Evolutionary conservation across 2,113 vertebrate genomes (phyloP).

Genomic region (Cottus gobio): DNA sequence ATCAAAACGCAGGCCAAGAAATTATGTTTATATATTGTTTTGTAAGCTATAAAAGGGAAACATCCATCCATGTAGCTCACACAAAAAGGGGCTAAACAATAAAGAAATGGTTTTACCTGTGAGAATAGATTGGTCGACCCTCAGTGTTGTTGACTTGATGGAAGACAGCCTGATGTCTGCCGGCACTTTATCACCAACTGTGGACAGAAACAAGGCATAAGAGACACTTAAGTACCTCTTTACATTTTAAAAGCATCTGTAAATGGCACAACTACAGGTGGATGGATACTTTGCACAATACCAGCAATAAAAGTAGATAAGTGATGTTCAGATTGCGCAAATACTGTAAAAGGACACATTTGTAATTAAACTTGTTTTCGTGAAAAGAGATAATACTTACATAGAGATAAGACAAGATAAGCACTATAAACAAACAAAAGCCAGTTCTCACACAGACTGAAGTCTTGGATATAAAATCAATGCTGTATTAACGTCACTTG

Average conservation of each 20-base stretch:
- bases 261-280: conserved; percentile 5
- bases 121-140: conserved; percentile 98
- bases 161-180: conserved; percentile 97
- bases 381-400: not conserved
- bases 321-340: not conserved
- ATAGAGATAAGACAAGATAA: not conserved
- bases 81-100: not conserved
- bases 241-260: conserved; percentile 12
- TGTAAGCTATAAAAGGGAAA: not conserved
- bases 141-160: conserved; percentile 97
- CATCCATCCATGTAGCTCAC: not conserved
- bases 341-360: not conserved
- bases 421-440: conserved; percentile 31
- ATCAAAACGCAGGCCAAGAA: not conserved
- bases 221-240: conserved; percentile 13
- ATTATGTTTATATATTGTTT: not conserved
- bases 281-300: not conserved
- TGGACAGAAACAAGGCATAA: conserved; percentile 54
- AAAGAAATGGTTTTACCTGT: conserved; percentile 86
- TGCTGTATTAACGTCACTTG: conserved; percentile 11
- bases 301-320: not conserved
- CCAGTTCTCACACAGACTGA: conserved; percentile 5
- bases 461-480: not conserved
- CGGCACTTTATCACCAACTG: conserved; percentile 99
- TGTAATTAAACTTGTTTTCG: not conserved